Evolutionary conservation across 1,140 invertebrate genomes (phyloP), one percentile per base, ranked within the genome.

Genomic region (Babylonia areolata): DNA sequence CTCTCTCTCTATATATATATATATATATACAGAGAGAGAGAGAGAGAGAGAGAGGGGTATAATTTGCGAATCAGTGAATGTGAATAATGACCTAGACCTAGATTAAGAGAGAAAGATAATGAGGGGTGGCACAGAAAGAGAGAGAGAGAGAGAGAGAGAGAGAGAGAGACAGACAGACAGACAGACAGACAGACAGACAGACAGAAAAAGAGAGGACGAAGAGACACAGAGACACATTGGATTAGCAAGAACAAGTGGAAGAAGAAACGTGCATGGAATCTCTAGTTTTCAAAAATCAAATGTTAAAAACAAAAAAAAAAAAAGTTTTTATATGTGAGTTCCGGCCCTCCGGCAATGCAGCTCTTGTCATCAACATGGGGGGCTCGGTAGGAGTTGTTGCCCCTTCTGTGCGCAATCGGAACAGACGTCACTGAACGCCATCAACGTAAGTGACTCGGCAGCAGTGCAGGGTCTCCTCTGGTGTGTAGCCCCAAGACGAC

Each of bases 61-160:
- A 11, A 11, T 11, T 6, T 20, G 20, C 20, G 46, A 6, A 20
- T 20, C 9, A 11, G 46, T 51, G 6, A 11, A 51, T 51, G 46
- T 6, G 6, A 20, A 51, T 20, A 51, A 51, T 51, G 46, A 51
- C 46, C 9, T 51, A 6, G 20, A 20, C 20, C 46, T 51, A n/a
- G n/a, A n/a, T n/a, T n/a, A 17, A 3, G 46, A 51, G 46, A 51
- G 46, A 51, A 17, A 51, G 46, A 51, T 0, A 51, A 17, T 12
- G 46, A 51, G 46, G 42, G 15, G 42, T 5, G 42, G 20, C 3
- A 64, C n/a, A 20, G 58, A 64, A 23, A 64, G 28, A 64, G 58
- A 64, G 58, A 64, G 28, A 28, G 58, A 64, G 28, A 64, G 58
- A 64, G 58, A 64, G 58, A 64, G 58, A 64, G 58, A 64, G 73